Conservation (phyloP, 2,888 invertebrate species). For the Lasioglossum pauxillum region DNA sequence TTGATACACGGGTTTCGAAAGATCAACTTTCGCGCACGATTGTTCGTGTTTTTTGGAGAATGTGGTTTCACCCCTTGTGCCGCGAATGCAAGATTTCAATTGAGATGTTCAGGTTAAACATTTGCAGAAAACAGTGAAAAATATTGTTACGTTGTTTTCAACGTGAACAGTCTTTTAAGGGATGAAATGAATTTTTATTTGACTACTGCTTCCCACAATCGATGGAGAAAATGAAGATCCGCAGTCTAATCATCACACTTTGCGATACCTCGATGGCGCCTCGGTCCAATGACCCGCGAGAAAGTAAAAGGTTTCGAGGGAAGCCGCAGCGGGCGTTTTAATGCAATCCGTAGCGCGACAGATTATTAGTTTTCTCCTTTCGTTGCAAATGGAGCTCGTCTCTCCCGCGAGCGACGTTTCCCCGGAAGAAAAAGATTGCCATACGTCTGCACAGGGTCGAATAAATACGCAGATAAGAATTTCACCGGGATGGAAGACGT, state of each 20-base stretch:
- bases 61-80: too few species aligned
- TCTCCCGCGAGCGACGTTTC: slow-evolving; percentile 15
- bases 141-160: too few species aligned
- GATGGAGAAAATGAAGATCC: too few species aligned
- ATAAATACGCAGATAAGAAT: slow-evolving; percentile 67
- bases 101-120: too few species aligned
- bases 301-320: neutral
- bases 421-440: slow-evolving; percentile 64
- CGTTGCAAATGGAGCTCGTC: slow-evolving; percentile 32
- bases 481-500: slow-evolving; percentile 63
- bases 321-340: slow-evolving; percentile 7
- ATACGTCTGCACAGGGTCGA: slow-evolving; percentile 70
- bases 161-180: too few species aligned
- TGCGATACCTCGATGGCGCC: neutral
- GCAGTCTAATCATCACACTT: neutral
- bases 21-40: neutral
- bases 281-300: neutral
- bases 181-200: too few species aligned
- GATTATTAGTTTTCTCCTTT: slow-evolving; percentile 43
- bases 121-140: too few species aligned
- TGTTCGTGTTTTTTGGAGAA: neutral
- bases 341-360: slow-evolving; percentile 18
- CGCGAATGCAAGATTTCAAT: too few species aligned
- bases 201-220: too few species aligned
- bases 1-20: neutral